Evolutionary conservation across 1,140 invertebrate species (phyloP), one percentile per base, ranked within the genome.

Genomic region (Drosophila rhopaloa): DNA sequence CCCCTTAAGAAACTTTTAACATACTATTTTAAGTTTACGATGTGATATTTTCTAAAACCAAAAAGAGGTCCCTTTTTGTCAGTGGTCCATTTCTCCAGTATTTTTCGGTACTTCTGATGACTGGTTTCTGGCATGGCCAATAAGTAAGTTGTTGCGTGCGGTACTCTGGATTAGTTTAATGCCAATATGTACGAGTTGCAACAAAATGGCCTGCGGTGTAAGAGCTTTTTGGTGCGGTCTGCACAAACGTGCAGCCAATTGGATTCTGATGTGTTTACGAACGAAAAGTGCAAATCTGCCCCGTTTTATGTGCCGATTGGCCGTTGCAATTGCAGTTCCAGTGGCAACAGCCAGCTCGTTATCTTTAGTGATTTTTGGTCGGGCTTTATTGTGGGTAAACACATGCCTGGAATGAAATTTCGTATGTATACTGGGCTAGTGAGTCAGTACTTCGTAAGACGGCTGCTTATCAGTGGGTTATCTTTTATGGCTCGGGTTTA

Each of bases 101-200:
- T 14, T 38, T 48, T 58, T 37, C 29, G 0, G 68, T 29, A 57
- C 43, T 41, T 44, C 16, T 13, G 32, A 9, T 41, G 43, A 58
- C 58, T 41, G 40, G 37, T 65, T 81, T 51, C 29, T 56, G 19
- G 24, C 63, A 53, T 72, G 78, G 67, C 72, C 79, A 79, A 88
- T 79, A 88, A 79, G 70, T 67, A 79, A 79, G 76, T 83, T 88
- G 76, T 80, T 85, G 74, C 47, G 56, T 79, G 79, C 32, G 48
- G 57, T 35, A 65, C 65, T 75, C 63, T 77, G 68, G 83, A 83
- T 88, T 89, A 88, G 76, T 77, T 65, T 80, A 80, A 89, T 89
- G 84, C 80, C 80, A 89, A 88, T 88, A 80, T 89, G 76, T 57
- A 70, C 51, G 38, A 71, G 53, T 60, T 63, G 76, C 78, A 86